These are phyloP conservation scores for Subacronicta megacephala DNA, from an alignment of 2,888 invertebrate genomes.

Conservation along the genomic window DNA sequence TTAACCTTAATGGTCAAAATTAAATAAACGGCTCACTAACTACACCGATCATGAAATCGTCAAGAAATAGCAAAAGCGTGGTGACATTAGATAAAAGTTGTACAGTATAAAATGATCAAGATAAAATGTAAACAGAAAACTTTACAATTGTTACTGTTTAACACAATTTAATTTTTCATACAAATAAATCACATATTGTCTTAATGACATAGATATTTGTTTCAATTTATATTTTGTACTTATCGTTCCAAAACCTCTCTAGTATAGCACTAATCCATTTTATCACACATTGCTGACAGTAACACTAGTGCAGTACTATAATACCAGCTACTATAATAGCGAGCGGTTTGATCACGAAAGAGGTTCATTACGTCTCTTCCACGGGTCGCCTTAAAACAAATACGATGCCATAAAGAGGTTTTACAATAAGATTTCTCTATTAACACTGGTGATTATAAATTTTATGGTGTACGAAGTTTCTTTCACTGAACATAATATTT, in stretches of 20 bases:
- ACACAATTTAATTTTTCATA: too few relatives aligned
- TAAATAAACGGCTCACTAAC: constrained; percentile 7
- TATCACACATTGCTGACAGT: constrained; percentile 23
- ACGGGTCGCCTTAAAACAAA: neutral
- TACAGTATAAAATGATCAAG: too few relatives aligned
- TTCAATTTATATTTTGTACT: neutral
- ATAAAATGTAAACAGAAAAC: too few relatives aligned
- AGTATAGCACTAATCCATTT: constrained; percentile 1
- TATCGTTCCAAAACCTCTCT: neutral
- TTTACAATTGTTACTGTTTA: too few relatives aligned
- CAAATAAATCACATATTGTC: too few relatives aligned
- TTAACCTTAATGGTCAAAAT: constrained; percentile 28
- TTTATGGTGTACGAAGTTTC: neutral
- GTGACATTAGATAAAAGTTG: neutral
- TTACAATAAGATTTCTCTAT: neutral
- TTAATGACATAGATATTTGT: too few relatives aligned
- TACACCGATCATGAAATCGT: neutral
- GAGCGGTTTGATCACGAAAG: constrained; percentile 51
- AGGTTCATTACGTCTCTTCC: constrained; percentile 56
- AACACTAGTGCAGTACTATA: too few relatives aligned
- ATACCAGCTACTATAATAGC: constrained; percentile 32
- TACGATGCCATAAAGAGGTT: neutral
- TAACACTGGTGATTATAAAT: neutral
- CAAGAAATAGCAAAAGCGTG: neutral
- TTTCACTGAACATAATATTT: neutral